A percentile compares a stretch with the other conserved stretches of the same genome.
Conservation (phyloP, 2,113 vertebrate genomes). For the Eulemur macaco region DNA sequence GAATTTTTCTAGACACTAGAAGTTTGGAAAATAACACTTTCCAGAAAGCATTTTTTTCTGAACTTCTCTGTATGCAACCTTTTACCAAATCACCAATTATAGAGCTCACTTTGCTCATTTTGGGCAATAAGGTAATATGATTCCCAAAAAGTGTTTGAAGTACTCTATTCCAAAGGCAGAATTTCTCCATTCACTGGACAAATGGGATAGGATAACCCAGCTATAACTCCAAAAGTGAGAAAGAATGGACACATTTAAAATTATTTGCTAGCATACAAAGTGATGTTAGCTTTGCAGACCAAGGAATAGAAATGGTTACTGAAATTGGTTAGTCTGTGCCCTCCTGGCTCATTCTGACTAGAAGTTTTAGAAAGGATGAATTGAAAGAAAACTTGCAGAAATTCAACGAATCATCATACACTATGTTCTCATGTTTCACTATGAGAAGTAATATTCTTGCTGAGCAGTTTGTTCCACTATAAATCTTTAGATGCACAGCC, state of each 20-base stretch:
- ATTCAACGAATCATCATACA: constrained; percentile 35
- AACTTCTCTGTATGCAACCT: constrained; percentile 17
- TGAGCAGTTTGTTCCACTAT: constrained; percentile 77
- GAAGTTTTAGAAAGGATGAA: constrained; percentile 65
- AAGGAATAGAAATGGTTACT: constrained; percentile 54
- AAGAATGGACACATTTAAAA: constrained; percentile 35
- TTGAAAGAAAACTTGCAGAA: constrained; percentile 63
- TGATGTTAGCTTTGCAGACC: constrained; percentile 66
- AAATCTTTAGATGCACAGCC: constrained; percentile 76
- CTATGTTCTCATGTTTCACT: constrained; percentile 45
- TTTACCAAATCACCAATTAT: not conserved
- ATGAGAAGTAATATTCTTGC: constrained; percentile 66
- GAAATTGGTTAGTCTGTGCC: constrained; percentile 59
- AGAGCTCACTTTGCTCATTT: constrained; percentile 42
- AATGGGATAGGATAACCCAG: constrained; percentile 49
- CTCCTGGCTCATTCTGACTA: constrained; percentile 58
- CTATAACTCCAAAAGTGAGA: constrained; percentile 57
- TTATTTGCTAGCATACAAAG: constrained; percentile 46
- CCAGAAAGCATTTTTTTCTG: not conserved
- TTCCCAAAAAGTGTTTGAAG: constrained; percentile 33
- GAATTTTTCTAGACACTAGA: constrained; percentile 26
- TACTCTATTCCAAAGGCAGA: constrained; percentile 29
- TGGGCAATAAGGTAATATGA: not conserved
- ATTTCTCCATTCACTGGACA: constrained; percentile 55
- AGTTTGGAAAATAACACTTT: not conserved